These are phyloP conservation scores for Capreolus pygargus DNA, from an alignment of 2,113 vertebrate species.

Conservation along the genomic window DNA sequence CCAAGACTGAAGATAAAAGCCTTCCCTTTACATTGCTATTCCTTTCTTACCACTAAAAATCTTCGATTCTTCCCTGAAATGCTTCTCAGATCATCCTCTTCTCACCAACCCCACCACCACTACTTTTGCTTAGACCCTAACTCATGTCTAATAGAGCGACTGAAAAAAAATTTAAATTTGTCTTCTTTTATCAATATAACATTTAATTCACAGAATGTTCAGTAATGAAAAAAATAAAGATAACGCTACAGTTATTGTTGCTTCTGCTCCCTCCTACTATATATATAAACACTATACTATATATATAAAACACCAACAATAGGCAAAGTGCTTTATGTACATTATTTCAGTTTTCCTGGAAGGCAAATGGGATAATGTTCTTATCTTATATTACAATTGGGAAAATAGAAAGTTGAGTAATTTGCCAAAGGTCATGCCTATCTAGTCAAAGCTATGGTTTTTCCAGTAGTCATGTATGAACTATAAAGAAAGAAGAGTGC, in stretches of 20 bases:
- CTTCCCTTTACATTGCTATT: not conserved
- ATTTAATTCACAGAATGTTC: not conserved
- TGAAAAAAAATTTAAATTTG: not conserved
- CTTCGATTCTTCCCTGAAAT: not conserved
- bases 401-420: not conserved
- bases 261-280: not conserved
- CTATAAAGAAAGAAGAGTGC: not conserved
- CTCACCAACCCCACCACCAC: not conserved
- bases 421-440: not conserved
- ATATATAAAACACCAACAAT: not conserved
- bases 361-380: not conserved
- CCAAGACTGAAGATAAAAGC: not conserved
- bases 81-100: not conserved
- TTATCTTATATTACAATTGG: not conserved
- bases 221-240: not conserved
- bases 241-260: not conserved
- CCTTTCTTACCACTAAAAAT: not conserved
- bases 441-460: not conserved
- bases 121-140: not conserved
- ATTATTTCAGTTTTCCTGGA: not conserved
- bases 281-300: not conserved
- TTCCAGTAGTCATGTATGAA: not conserved
- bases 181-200: not conserved
- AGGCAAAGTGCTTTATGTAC: not conserved
- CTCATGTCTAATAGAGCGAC: not conserved